These are phyloP conservation scores for Axis porcinus DNA, from an alignment of 2,113 vertebrate species.

Conservation along the genomic window DNA sequence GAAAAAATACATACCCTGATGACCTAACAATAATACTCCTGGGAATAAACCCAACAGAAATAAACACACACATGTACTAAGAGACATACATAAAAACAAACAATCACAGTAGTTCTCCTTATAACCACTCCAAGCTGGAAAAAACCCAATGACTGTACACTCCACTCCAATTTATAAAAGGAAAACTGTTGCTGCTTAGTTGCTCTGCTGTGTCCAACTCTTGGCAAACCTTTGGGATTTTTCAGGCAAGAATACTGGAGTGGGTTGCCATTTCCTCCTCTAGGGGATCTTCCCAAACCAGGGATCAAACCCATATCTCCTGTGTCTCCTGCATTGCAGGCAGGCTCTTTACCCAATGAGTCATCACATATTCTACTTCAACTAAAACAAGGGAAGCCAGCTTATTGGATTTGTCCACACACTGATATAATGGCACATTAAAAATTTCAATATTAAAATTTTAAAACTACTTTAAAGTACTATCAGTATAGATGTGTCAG, in stretches of 20 bases:
- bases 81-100: background rate
- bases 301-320: background rate
- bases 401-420: background rate
- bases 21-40: background rate
- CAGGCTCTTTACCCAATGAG: background rate
- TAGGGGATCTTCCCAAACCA: background rate
- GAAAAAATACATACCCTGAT: background rate
- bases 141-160: background rate
- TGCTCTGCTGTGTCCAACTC: background rate
- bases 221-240: background rate
- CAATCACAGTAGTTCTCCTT: background rate
- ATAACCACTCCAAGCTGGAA: background rate
- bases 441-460: background rate
- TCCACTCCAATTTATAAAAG: background rate
- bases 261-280: background rate
- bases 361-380: background rate
- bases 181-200: background rate
- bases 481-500: background rate
- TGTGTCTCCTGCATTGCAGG: background rate
- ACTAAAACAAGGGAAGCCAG: background rate
- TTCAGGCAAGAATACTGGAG: background rate
- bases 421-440: background rate
- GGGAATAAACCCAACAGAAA: background rate
- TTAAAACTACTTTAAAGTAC: background rate
- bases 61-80: background rate